Evolutionary conservation across 1,140 invertebrate genomes (phyloP).

Genomic region (Phortica variegata): DNA sequence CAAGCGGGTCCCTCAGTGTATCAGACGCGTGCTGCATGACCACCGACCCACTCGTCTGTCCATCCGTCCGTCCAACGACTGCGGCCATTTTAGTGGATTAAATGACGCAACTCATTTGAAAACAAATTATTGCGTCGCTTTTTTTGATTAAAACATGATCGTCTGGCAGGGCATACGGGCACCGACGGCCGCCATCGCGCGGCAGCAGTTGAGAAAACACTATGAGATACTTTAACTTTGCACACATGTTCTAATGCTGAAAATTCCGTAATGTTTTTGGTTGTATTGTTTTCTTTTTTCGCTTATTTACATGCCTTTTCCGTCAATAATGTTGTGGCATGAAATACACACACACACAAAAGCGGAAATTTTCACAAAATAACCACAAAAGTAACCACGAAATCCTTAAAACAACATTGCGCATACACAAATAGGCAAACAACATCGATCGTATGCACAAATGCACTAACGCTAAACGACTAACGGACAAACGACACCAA

Average conservation of each 20-base stretch:
- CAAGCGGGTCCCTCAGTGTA: background rate
- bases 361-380: constrained; percentile 49
- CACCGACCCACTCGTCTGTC: constrained; percentile 15
- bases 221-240: background rate
- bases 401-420: constrained; percentile 33
- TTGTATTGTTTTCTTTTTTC: constrained; percentile 3
- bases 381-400: constrained; percentile 34
- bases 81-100: constrained; percentile 34
- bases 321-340: constrained; percentile 35
- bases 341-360: constrained; percentile 33
- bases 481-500: constrained; percentile 23
- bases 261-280: constrained; percentile 19
- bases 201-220: background rate
- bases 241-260: no score
- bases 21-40: constrained; percentile 35
- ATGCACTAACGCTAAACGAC: no score
- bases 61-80: constrained; percentile 8
- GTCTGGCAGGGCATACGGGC: constrained; percentile 22
- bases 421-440: no score
- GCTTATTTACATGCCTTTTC: constrained; percentile 39
- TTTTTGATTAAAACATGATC: constrained; percentile 21
- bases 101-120: constrained; percentile 40
- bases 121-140: constrained; percentile 40
- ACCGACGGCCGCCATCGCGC: no score
- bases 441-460: no score